Percentiles rank a stretch among this genome's conserved stretches.
Evolutionary conservation across 2,888 invertebrate genomes (phyloP).

Genomic region (Acrocera orbiculus): DNA sequence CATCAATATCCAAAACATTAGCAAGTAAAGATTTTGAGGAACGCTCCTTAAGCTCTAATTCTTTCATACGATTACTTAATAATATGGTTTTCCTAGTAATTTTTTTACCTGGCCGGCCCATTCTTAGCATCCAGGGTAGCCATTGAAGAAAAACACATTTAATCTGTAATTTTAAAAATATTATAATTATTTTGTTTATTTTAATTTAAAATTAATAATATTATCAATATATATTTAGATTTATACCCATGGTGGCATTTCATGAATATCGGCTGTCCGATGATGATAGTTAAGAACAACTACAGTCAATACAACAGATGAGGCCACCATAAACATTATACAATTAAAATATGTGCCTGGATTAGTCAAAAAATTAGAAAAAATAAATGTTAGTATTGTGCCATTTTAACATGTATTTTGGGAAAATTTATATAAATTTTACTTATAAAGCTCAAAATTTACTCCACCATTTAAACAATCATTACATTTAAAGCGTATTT

Average conservation of each 20-base stretch:
- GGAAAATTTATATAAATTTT: too few relatives aligned
- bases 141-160: slow-evolving; percentile 90
- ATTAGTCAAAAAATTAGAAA: slow-evolving; percentile 10
- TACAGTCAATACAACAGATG: slow-evolving; percentile 91
- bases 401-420: too few relatives aligned
- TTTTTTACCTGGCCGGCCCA: slow-evolving; percentile 91
- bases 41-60: slow-evolving; percentile 81
- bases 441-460: too few relatives aligned
- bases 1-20: slow-evolving; percentile 90
- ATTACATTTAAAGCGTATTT: too few relatives aligned
- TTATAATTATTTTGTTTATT: background rate
- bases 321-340: slow-evolving; percentile 99
- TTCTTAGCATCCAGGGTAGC: slow-evolving; percentile 91
- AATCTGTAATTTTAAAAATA: slow-evolving; percentile 47
- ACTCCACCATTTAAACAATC: too few relatives aligned
- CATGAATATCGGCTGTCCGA: slow-evolving; percentile 89
- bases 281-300: slow-evolving; percentile 96
- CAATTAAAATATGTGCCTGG: slow-evolving; percentile 97
- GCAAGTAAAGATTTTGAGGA: slow-evolving; percentile 87
- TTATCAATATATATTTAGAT: background rate
- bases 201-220: background rate
- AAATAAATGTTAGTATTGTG: too few relatives aligned
- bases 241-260: slow-evolving; percentile 93
- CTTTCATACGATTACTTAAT: slow-evolving; percentile 81
- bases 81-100: slow-evolving; percentile 78